These are phyloP conservation scores for Apodemus speciosus DNA, from an alignment of 2,113 vertebrate genomes.

Conservation along the genomic window DNA sequence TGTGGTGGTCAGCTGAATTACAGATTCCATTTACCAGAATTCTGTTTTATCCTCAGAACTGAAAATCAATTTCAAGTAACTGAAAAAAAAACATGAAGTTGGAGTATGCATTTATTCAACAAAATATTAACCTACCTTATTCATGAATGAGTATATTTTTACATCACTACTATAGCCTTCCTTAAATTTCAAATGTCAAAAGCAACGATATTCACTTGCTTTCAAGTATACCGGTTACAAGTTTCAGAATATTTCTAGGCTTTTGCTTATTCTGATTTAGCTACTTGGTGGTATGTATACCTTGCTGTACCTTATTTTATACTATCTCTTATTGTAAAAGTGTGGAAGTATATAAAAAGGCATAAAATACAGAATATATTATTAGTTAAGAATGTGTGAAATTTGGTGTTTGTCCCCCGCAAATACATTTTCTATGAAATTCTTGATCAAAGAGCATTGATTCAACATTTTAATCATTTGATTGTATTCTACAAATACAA, in stretches of 20 bases:
- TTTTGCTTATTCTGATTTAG: not conserved
- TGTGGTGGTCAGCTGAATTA: constrained; percentile 75
- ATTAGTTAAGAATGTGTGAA: not conserved
- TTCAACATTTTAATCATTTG: not conserved
- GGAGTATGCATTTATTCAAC: constrained; percentile 22
- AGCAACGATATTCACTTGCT: not conserved
- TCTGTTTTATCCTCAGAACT: constrained; percentile 50
- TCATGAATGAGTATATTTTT: not conserved
- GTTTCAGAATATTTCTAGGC: not conserved
- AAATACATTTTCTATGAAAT: not conserved
- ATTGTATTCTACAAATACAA: not conserved
- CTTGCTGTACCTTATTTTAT: not conserved
- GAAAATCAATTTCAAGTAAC: constrained; percentile 59
- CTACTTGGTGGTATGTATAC: not conserved
- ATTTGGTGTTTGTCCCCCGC: not conserved
- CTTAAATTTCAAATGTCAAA: constrained; percentile 19
- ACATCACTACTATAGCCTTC: not conserved
- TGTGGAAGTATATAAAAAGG: not conserved
- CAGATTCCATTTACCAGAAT: constrained; percentile 59
- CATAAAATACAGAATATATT: not conserved
- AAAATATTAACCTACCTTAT: not conserved
- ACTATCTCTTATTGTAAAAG: not conserved
- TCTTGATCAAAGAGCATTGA: not conserved
- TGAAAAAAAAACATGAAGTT: constrained; percentile 52
- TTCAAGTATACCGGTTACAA: constrained; percentile 25